Base-by-base conservation (phyloP, 2,888 invertebrate species). In the Lasioglossum leucozonium region DNA sequence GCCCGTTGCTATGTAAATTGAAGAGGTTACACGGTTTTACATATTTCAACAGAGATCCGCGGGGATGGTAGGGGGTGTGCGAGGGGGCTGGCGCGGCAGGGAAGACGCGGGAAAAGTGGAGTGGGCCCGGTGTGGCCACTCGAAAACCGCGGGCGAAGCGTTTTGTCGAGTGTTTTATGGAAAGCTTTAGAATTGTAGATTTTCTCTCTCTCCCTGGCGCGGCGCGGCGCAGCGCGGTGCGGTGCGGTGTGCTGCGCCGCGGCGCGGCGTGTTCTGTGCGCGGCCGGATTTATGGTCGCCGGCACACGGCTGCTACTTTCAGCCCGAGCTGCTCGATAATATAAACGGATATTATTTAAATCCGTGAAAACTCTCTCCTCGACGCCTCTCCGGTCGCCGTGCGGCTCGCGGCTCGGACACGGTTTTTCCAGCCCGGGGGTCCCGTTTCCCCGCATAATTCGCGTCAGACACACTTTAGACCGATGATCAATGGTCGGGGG, bases 141-240 rank as follows among this genome's bases (percentile, higher is more conserved):
- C 92, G 93, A 95, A 94, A 95, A 94, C 93, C 94, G 95, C 95
- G 94, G 91, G 89, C 93, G 90, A 91, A 93, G 95, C 95, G 91
- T 94, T 95, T 94, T 92, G 92, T 94, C 93, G 94, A 95, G 95
- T 94, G 94, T 94, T 94, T 94, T 95, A 94, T 94, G 94, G 93
- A 94, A 94, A 93, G 93, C 93, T 94, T 95, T 94, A 94, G 95
- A 95, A 95, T 95, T 95, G 95, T 95, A 95, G 95, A 95, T 95
- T 93, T 90, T 84, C 91, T 89, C 90, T 88, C 89, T 87, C 92
- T 87, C 91, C 85, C 87, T 18, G 34, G 88, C 72, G 58, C 65
- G 18, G 62, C 13, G 30, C 26, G 16, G n/a, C n/a, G 58, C 2
- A 1, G 55, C 1, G 58, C 5, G 0, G 26, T 0, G 26, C 51